Evolutionary conservation across 2,888 invertebrate species (phyloP).

Genomic region (Philopedon plagiatum): DNA sequence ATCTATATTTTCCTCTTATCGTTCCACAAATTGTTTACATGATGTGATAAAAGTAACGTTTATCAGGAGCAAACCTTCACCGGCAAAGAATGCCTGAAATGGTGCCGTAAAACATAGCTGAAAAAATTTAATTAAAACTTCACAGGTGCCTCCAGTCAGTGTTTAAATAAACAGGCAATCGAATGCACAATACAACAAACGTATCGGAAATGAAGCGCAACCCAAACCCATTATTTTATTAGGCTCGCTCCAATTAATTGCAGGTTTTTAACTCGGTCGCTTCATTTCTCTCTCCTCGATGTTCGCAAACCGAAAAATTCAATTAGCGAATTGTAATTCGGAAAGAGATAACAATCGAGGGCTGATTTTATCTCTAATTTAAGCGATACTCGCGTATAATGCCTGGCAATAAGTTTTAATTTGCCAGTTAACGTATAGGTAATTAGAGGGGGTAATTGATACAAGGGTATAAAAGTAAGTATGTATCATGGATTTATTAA

Average conservation of each 20-base stretch:
- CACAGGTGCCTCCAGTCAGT: constrained; percentile 8
- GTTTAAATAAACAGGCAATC: constrained; percentile 19
- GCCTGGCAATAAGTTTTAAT: constrained; percentile 26
- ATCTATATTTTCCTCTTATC: too few species aligned
- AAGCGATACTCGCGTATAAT: constrained; percentile 38
- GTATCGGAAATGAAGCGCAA: constrained; percentile 40
- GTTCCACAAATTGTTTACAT: too few species aligned
- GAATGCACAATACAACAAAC: constrained; percentile 26
- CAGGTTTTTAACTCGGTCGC: constrained; percentile 25
- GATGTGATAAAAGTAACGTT: too few species aligned
- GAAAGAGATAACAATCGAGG: constrained; percentile 33
- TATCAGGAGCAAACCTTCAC: too few species aligned
- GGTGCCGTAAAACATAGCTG: too few species aligned
- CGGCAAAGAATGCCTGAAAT: too few species aligned
- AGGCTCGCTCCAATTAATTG: constrained; percentile 49
- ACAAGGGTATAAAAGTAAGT: too few species aligned
- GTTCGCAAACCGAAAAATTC: constrained; percentile 45
- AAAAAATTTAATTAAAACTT: neutral
- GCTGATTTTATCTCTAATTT: constrained; percentile 40
- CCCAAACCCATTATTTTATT: constrained; percentile 48
- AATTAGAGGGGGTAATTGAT: neutral
- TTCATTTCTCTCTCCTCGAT: constrained; percentile 39
- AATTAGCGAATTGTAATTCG: constrained; percentile 44
- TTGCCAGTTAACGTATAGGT: constrained; percentile 20
- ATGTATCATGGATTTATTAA: too few species aligned